Evolutionary conservation across 2,797 vertebrate species (phyloP).

Genomic region (Emydoidea blandingii): DNA sequence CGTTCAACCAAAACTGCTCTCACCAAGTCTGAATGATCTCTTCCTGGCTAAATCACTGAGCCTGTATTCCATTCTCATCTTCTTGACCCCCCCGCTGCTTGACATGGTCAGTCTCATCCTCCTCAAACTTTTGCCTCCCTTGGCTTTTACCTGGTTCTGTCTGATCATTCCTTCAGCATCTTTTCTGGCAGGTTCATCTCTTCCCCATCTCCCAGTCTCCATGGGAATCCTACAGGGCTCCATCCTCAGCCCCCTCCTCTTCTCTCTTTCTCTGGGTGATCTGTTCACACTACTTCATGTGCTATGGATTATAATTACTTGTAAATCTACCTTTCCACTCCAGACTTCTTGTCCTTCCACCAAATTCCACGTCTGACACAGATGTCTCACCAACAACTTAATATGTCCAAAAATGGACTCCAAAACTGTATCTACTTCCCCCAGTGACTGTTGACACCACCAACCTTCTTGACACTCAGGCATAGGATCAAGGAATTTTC

Average conservation of each 20-base stretch:
- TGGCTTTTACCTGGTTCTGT: neutral
- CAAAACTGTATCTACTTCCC: neutral
- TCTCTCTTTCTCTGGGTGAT: neutral
- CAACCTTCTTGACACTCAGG: neutral
- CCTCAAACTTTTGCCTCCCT: neutral
- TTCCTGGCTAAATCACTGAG: neutral
- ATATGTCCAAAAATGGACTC: too few species aligned
- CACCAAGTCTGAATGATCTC: neutral
- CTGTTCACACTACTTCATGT: fast-evolving
- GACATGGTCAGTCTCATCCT: neutral
- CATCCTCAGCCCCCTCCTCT: neutral
- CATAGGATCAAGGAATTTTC: fast-evolving
- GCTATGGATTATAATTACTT: fast-evolving
- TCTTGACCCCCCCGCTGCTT: neutral
- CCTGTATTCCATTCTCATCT: neutral
- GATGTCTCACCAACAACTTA: neutral
- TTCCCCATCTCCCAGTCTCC: neutral
- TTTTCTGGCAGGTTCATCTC: neutral
- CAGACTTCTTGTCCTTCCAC: too few species aligned
- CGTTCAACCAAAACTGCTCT: neutral
- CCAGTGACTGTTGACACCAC: neutral
- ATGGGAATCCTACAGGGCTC: neutral
- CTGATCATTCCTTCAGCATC: neutral
- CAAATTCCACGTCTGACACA: neutral
- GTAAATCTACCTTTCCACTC: neutral